Evolutionary conservation across 2,888 invertebrate species (phyloP), one percentile per base, ranked within the genome.

Genomic region (Lycia hirtaria): DNA sequence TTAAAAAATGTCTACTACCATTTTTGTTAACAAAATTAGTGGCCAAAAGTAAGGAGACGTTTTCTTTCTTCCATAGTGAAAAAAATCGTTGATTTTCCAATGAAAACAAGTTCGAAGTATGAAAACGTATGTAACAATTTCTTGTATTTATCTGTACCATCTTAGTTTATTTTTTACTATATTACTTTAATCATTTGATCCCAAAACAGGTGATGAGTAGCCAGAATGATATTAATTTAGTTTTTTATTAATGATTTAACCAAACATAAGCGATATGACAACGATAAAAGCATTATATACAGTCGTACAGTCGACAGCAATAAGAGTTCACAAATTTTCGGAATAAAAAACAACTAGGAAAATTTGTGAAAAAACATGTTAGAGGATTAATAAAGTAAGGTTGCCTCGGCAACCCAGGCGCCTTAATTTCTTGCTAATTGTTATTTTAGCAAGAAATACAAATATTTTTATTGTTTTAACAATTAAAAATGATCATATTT

Each of bases 151-250:
- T 52, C 56, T 62, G 64, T 64, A 49, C 45, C 53, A 56, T 49
- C 56, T 58, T 58, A 62, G 37, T 33, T 60, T 61, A 60, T 56
- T 60, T 56, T 63, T 49, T 40, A 64, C 68, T 64, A 68, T 62
- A 57, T 64, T 71, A 71, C 63, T 75, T 74, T 81, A 76, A 74
- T n/a, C n/a, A n/a, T 78, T 87, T 88, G 88, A 78, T 88, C 87
- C 88, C 88, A 83, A 87, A 85, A 87, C 81, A 78, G 86, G 81
- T 82, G 78, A 82, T 74, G 73, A 68, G 73, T 71, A 67, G 76
- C 76, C 78, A 78, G 77, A 68, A 75, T 75, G 75, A 69, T 71
- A 59, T 62, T 60, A 56, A 56, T 68, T 63, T 62, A 54, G 54
- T 69, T 69, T 63, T 24, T 54, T 43, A 55, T 69, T 63, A 59